Evolutionary conservation across 2,113 vertebrate species (phyloP).

Genomic region (Vidua chalybeata): DNA sequence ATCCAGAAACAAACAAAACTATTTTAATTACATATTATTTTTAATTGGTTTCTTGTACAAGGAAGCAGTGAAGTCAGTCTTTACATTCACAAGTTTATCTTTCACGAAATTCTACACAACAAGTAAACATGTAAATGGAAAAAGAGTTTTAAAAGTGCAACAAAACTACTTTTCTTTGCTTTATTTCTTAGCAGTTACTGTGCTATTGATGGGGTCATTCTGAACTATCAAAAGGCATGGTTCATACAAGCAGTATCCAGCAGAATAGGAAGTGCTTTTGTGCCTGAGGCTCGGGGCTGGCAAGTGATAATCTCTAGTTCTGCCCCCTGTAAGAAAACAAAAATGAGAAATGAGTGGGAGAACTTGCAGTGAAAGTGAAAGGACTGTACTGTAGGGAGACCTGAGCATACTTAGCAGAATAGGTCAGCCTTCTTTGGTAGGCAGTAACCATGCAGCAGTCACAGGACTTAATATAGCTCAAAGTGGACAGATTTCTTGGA

Average conservation of each 20-base stretch:
- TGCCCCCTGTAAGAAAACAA: not conserved
- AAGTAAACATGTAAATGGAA: not conserved
- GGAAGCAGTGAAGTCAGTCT: not conserved
- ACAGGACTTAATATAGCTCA: not conserved
- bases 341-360: not conserved
- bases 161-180: not conserved
- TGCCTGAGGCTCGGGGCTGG: not conserved
- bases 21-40: not conserved
- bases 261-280: not conserved
- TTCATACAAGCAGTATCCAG: not conserved
- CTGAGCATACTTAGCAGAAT: not conserved
- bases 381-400: not conserved
- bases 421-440: not conserved
- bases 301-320: not conserved
- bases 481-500: not conserved
- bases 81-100: not conserved
- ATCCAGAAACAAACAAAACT: not conserved
- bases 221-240: accelerated
- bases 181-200: not conserved
- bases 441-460: not conserved
- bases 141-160: not conserved
- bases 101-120: not conserved
- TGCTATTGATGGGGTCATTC: not conserved
- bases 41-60: not conserved
- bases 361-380: not conserved